Percentiles rank a stretch among this genome's conserved stretches.
Conservation (phyloP, 2,113 vertebrate species). For the Myxocyprinus asiaticus region DNA sequence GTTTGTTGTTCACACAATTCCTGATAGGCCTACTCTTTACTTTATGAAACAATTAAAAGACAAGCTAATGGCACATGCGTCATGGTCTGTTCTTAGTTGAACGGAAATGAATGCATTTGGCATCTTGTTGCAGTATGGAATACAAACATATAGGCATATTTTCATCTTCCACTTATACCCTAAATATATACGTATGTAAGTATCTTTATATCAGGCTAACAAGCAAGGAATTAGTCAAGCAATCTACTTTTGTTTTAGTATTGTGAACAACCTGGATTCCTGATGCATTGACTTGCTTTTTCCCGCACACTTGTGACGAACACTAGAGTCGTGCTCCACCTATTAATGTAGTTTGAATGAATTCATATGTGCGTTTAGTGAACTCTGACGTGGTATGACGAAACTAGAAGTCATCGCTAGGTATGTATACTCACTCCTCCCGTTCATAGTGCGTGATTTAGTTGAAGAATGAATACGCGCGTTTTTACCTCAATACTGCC, state of each 20-base stretch:
- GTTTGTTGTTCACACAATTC: background rate
- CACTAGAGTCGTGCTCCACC: constrained; percentile 1
- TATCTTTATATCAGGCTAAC: too few relatives aligned
- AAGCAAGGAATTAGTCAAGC: too few relatives aligned
- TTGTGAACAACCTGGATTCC: too few relatives aligned
- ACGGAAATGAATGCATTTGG: background rate
- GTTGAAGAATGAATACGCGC: constrained; percentile 27
- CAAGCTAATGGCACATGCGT: background rate
- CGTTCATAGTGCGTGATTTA: constrained; percentile 7
- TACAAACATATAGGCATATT: background rate
- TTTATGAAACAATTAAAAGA: background rate
- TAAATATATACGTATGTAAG: background rate
- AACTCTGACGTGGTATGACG: constrained; percentile 73
- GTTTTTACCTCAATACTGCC: constrained; percentile 20
- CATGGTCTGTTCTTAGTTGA: background rate
- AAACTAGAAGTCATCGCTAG: constrained; percentile 54
- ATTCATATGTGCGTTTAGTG: constrained; percentile 63
- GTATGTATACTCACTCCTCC: constrained; percentile 10
- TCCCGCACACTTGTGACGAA: background rate
- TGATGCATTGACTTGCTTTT: background rate
- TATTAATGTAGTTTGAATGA: background rate
- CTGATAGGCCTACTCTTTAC: background rate
- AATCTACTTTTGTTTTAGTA: too few relatives aligned
- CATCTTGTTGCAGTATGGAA: background rate
- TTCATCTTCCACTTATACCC: background rate